A percentile compares a stretch with the other conserved stretches of the same genome.
These are phyloP conservation scores for Epinephelus lanceolatus DNA, from an alignment of 2,113 vertebrate species.

Conservation along the genomic window DNA sequence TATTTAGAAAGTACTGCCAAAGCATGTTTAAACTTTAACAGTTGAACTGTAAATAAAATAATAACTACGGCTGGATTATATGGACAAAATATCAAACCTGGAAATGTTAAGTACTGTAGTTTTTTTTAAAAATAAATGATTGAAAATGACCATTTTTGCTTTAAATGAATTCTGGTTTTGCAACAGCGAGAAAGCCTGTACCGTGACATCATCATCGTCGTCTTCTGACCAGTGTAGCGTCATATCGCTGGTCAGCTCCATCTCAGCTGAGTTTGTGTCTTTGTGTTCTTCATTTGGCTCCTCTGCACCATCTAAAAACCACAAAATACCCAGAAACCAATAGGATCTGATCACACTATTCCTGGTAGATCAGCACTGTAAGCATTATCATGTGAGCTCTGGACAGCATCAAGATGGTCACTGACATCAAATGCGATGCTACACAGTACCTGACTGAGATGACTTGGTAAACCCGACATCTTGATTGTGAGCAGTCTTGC, in stretches of 20 bases:
- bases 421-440: not conserved
- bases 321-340: not conserved
- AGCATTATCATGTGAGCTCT: too few species aligned
- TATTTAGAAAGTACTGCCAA: too few species aligned
- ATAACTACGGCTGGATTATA: not conserved
- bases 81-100: not conserved
- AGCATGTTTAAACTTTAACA: not conserved
- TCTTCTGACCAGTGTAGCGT: conserved; percentile 73
- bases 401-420: too few species aligned
- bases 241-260: conserved; percentile 66
- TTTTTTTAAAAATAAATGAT: too few species aligned
- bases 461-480: not conserved
- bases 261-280: not conserved
- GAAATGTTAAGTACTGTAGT: not conserved
- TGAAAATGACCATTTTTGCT: too few species aligned
- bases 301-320: not conserved
- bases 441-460: conserved; percentile 29
- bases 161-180: not conserved
- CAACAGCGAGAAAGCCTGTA: conserved; percentile 14
- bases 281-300: not conserved
- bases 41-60: not conserved
- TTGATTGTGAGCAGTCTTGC: not conserved
- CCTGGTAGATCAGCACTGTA: not conserved
- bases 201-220: conserved; percentile 69
- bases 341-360: not conserved